Evolutionary conservation across 2,888 invertebrate species (phyloP), one percentile per base, ranked within the genome.

Genomic region (Mesochorus sp.): DNA sequence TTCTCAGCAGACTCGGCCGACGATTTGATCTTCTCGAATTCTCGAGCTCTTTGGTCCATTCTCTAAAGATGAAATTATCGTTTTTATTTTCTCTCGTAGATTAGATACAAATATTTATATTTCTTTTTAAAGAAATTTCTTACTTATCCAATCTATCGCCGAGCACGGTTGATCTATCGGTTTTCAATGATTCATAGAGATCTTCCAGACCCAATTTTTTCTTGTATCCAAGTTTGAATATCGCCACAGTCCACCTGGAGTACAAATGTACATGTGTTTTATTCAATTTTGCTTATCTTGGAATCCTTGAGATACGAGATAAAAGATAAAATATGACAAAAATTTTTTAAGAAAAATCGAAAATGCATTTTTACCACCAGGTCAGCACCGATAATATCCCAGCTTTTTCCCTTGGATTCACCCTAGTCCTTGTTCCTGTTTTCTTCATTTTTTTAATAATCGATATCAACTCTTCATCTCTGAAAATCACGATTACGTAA

Each of bases 121-220:
- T 8, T 26, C 14, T 61, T 5, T 6, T 59, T 4, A 57, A 49
- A 4, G n/a, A 17, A 49, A 76, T 51, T 81, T 90, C 92, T 91
- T 86, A 95, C 94, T 90, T 92, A 92, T 95, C 95, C 80, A 96
- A 91, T 86, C 92, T 91, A 86, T 95, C 94, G 5, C 95, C 96
- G n/a, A 95, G 92, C 28, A 86, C 51, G 85, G 92, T 92, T 10
- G 97, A 97, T 85, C 93, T 92, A 89, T 97, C 97, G 21, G 92
- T 92, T 39, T 91, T 92, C 57, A 95, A 92, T 0, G 96, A 94
- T 83, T 94, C 94, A 86, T 95, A 95, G 47, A 97, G 91, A 91
- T 97, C 97, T 24, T 93, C 92, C 49, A 94, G 93, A 81, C 95
- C 95, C 55, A 97, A 90, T 59, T 95, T 94, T 84, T 95, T 94